A percentile compares a stretch with the other conserved stretches of the same genome.
phyloP scores from a whole-genome alignment of 2,797 vertebrate species.

The Sarcophilus harrisii region DNA sequence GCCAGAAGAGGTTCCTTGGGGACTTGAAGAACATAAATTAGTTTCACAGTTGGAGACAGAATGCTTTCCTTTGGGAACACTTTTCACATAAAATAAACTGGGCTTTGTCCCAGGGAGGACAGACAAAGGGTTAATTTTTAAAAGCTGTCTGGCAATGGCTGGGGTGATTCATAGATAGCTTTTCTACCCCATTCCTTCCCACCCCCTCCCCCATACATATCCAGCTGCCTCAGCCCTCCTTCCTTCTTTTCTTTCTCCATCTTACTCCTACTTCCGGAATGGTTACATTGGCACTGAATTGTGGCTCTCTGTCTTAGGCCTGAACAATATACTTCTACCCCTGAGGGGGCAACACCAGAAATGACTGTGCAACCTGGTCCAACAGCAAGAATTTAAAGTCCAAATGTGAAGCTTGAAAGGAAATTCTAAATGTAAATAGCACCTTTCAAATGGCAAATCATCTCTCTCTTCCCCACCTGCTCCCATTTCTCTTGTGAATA shows the following conservation, averaged over 20 bases:
- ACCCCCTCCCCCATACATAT: neutral
- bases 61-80: slow-evolving; percentile 16
- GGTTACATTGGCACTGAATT: neutral
- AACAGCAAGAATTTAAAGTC: neutral
- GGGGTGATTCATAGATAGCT: neutral
- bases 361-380: neutral
- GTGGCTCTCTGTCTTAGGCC: neutral
- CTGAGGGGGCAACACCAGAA: neutral
- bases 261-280: neutral
- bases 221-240: neutral
- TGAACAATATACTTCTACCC: neutral
- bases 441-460: slow-evolving; percentile 17
- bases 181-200: neutral
- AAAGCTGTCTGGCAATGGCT: neutral
- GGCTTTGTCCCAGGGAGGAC: slow-evolving; percentile 23
- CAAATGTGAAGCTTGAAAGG: neutral
- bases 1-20: neutral
- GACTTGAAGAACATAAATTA: slow-evolving; percentile 53
- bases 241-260: neutral
- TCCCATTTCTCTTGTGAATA: neutral
- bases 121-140: neutral
- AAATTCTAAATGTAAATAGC: neutral
- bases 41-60: slow-evolving; percentile 57
- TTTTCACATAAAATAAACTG: slow-evolving; percentile 52
- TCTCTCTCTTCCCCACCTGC: neutral